A percentile compares a stretch with the other conserved stretches of the same genome.
Conservation (phyloP, 2,888 invertebrate species). For the Cylloceria caligata region DNA sequence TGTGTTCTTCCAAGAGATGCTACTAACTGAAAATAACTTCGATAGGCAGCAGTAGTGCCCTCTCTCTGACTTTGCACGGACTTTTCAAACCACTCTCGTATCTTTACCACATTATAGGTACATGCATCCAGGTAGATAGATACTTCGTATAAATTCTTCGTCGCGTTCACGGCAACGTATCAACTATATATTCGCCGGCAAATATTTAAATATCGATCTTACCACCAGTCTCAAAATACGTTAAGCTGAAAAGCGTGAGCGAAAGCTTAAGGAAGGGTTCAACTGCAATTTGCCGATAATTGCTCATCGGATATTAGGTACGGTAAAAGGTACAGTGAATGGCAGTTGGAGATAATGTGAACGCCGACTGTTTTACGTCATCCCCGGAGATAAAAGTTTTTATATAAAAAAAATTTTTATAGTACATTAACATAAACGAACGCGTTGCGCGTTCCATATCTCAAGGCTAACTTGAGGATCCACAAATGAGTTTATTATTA, state of each 20-base stretch:
- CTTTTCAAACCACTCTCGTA: no score
- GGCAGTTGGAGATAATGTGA: not conserved
- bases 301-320: conserved; percentile 40
- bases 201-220: conserved; percentile 50
- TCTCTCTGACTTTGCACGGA: no score
- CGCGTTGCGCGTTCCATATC: no score
- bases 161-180: conserved; percentile 10
- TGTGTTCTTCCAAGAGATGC: no score
- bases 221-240: not conserved
- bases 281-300: conserved; percentile 22
- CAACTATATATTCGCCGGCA: conserved; percentile 9
- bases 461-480: no score
- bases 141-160: not conserved
- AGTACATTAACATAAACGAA: no score
- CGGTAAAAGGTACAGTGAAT: not conserved
- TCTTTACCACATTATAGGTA: not conserved
- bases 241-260: not conserved
- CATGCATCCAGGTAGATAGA: not conserved
- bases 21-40: no score
- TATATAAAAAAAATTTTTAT: no score
- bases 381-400: not conserved
- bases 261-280: conserved; percentile 1
- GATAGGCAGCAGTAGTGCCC: no score
- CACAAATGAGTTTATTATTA: no score
- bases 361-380: not conserved